Percentiles rank a stretch among this genome's conserved stretches.
Conservation (phyloP, 2,888 invertebrate genomes). For the Nymphalis c-album region DNA sequence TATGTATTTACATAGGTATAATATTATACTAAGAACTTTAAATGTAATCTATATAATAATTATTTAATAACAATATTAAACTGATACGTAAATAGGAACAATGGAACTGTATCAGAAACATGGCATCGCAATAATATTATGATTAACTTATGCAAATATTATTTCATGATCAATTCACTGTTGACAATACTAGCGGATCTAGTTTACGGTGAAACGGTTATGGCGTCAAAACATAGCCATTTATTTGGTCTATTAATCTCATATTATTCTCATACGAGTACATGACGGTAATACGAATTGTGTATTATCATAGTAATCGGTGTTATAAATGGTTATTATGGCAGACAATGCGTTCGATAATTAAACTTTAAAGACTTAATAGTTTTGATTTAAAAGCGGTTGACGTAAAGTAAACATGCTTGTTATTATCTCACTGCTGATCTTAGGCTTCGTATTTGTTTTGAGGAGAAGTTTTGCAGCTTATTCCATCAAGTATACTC, state of each 20-base stretch:
- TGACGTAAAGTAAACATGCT: too few species aligned
- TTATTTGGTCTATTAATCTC: slow-evolving; percentile 39
- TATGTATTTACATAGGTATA: neutral
- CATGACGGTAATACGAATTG: slow-evolving; percentile 25
- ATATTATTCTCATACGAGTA: slow-evolving; percentile 17
- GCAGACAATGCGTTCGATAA: neutral
- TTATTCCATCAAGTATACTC: too few species aligned
- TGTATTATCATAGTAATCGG: slow-evolving; percentile 24
- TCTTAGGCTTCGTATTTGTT: too few species aligned
- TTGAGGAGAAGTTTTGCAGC: too few species aligned
- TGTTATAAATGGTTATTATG: slow-evolving; percentile 10
- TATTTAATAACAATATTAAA: slow-evolving; percentile 24
- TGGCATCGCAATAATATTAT: slow-evolving; percentile 54
- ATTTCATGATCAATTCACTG: slow-evolving; percentile 54
- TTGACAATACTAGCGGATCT: slow-evolving; percentile 53
- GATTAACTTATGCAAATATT: slow-evolving; percentile 67
- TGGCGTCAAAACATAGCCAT: slow-evolving; percentile 42
- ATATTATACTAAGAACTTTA: neutral
- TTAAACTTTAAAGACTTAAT: neutral
- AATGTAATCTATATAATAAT: slow-evolving; percentile 16
- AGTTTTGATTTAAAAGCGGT: neutral
- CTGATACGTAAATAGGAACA: slow-evolving; percentile 40
- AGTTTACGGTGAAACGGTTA: slow-evolving; percentile 44
- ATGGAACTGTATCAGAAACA: slow-evolving; percentile 45
- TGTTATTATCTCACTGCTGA: too few species aligned